phyloP scores from a whole-genome alignment of 2,797 vertebrate species.

The Adrianichthys oophorus region DNA sequence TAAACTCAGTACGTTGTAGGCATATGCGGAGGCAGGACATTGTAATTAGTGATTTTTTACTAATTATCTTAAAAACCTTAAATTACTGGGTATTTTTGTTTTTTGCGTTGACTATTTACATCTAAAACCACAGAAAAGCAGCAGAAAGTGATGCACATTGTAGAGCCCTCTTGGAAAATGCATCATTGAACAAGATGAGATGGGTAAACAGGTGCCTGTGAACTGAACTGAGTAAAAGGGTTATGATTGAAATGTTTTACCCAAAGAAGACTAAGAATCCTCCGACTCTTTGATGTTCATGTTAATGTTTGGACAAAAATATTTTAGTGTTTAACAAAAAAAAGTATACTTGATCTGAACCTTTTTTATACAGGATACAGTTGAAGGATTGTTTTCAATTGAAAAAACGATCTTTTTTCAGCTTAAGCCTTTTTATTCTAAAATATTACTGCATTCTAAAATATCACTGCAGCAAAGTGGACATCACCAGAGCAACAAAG shows the following conservation, averaged over 20 bases:
- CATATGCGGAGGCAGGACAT: conserved; percentile 11
- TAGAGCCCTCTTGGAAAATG: not conserved
- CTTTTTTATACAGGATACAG: conserved; percentile 7
- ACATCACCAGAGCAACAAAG: not conserved
- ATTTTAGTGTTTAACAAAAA: conserved; percentile 5
- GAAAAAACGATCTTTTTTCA: no score
- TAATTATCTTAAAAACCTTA: conserved; percentile 33
- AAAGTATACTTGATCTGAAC: conserved; percentile 17
- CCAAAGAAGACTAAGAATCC: conserved; percentile 3
- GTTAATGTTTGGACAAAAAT: conserved; percentile 4
- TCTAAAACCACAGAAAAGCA: not conserved
- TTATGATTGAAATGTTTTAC: conserved; percentile 1
- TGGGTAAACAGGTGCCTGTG: conserved; percentile 14
- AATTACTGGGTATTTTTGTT: not conserved
- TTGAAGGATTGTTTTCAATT: no score
- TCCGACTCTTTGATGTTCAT: conserved; percentile 18
- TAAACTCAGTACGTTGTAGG: conserved; percentile 22
- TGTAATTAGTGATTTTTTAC: conserved; percentile 36
- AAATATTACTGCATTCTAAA: not conserved
- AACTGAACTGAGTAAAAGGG: conserved; percentile 6
- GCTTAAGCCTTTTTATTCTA: no score
- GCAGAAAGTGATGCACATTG: conserved; percentile 2
- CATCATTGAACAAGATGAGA: not conserved
- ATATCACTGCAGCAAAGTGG: not conserved
- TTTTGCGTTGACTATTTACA: not conserved